Evolutionary conservation across 2,797 vertebrate genomes (phyloP).

Genomic region (Acipenser oxyrinchus): DNA sequence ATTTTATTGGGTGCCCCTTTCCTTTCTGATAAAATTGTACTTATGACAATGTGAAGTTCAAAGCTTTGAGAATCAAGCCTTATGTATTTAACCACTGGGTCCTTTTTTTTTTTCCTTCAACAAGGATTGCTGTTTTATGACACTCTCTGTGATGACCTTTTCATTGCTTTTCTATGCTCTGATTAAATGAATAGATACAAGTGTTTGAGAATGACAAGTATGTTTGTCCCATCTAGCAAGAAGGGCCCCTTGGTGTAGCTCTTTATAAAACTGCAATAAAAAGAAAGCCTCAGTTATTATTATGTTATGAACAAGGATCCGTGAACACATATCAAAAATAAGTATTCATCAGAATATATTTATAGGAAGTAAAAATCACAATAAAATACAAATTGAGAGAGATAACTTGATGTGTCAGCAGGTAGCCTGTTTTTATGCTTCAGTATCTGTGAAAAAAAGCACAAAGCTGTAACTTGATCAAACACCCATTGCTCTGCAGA

Average conservation of each 20-base stretch:
- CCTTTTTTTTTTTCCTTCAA: too few relatives aligned
- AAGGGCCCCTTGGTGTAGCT: background rate
- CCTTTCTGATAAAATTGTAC: too few relatives aligned
- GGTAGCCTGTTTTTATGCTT: background rate
- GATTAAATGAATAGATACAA: constrained; percentile 1
- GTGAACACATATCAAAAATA: background rate
- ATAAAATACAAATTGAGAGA: background rate
- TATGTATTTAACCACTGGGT: too few relatives aligned
- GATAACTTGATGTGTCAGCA: background rate
- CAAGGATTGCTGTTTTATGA: background rate
- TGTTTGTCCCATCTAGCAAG: background rate
- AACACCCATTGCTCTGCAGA: too few relatives aligned
- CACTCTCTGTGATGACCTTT: background rate
- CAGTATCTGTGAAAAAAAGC: too few relatives aligned
- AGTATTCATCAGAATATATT: background rate
- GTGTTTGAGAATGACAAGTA: background rate
- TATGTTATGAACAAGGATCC: constrained; percentile 2
- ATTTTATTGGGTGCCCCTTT: too few relatives aligned
- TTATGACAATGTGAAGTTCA: too few relatives aligned
- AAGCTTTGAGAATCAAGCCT: too few relatives aligned
- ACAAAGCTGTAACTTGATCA: too few relatives aligned
- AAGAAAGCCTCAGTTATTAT: background rate
- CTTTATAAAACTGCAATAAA: background rate
- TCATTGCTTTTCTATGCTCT: background rate
- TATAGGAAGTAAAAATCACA: background rate